Evolutionary conservation across 37 sponge, comb jelly and placozoan genomes (phyloP).

Genomic region (Diacarnus erythraeanus): DNA sequence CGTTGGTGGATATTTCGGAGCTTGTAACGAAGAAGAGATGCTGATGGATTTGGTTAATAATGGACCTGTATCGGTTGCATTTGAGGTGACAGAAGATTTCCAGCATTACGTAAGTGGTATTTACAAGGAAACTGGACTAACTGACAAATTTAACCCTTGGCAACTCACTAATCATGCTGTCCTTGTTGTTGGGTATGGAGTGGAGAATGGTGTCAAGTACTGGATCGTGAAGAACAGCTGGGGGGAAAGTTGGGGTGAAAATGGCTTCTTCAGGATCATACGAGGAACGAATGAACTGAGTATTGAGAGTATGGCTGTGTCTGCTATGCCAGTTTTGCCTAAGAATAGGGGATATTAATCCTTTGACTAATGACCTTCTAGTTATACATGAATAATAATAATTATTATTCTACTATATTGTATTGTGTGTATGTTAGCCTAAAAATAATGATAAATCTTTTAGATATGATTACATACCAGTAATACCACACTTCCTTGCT

Average conservation of each 20-base stretch:
- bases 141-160: constrained; percentile 44
- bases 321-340: constrained; percentile 40
- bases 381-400: no score
- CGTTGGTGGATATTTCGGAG: constrained; percentile 62
- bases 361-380: no score
- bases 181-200: constrained; percentile 51
- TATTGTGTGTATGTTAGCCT: no score
- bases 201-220: constrained; percentile 24
- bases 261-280: constrained; percentile 55
- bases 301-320: constrained; percentile 52
- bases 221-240: constrained; percentile 72
- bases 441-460: no score
- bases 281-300: constrained; percentile 43
- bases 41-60: constrained; percentile 45
- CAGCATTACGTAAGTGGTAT: constrained; percentile 45
- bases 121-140: constrained; percentile 34
- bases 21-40: constrained; percentile 40
- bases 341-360: no score
- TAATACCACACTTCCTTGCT: no score
- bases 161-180: constrained; percentile 57
- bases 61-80: constrained; percentile 51
- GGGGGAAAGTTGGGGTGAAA: constrained; percentile 53
- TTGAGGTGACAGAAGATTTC: constrained; percentile 50
- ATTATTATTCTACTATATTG: no score
- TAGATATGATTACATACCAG: no score